Conservation (phyloP, 92 coral and sea anemone species). For the Zoanthus sansibaricus region DNA sequence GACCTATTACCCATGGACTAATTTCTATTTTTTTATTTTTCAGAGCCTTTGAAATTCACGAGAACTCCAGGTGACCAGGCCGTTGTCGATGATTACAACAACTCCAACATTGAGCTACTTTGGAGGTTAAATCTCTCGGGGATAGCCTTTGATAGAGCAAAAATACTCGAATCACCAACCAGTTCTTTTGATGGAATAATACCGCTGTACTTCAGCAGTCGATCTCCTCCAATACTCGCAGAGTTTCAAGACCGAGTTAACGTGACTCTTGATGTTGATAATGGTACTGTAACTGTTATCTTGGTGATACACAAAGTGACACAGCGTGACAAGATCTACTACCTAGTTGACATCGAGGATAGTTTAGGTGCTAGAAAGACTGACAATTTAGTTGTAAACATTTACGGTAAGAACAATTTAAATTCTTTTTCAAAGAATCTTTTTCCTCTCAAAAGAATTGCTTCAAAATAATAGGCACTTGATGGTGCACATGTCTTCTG, state of each 20-base stretch:
- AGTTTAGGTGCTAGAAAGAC: too few species aligned
- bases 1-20: too few species aligned
- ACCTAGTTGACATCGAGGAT: neutral
- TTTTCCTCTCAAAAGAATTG: too few species aligned
- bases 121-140: neutral
- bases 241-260: neutral
- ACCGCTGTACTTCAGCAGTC: neutral
- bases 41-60: slow-evolving; percentile 2
- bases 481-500: too few species aligned
- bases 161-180: neutral
- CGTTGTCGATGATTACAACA: neutral
- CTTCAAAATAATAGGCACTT: too few species aligned
- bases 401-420: too few species aligned
- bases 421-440: too few species aligned
- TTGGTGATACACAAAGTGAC: slow-evolving; percentile 9
- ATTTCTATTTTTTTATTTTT: too few species aligned
- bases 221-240: neutral
- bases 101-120: neutral
- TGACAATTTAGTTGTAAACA: too few species aligned
- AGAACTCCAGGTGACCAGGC: neutral
- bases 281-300: neutral
- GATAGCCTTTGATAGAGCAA: neutral
- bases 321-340: neutral
- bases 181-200: neutral
- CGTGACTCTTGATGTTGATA: neutral